Evolutionary conservation across 37 sponge, comb jelly and placozoan genomes (phyloP).

Genomic region (Haliclona indistincta): DNA sequence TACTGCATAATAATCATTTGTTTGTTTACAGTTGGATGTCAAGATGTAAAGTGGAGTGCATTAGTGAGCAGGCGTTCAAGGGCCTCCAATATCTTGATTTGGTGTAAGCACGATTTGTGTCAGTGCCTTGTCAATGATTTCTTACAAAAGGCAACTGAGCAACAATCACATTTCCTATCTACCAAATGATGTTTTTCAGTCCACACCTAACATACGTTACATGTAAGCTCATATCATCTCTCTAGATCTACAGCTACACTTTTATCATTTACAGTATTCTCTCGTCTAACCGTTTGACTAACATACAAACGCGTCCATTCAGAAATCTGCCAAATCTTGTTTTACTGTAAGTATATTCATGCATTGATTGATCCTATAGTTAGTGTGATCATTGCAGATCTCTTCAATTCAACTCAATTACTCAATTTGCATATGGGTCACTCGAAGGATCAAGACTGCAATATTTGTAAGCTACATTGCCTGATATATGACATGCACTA

Average conservation of each 20-base stretch:
- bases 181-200: conserved; percentile 26
- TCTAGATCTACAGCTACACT: background rate
- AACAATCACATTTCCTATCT: conserved; percentile 27
- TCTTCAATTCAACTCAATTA: conserved; percentile 21
- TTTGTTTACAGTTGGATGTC: conserved; percentile 39
- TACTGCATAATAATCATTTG: too few species aligned
- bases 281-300: conserved; percentile 8
- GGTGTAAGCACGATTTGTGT: conserved; percentile 4
- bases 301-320: conserved; percentile 22
- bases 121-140: background rate
- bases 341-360: conserved; percentile 24
- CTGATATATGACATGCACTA: background rate
- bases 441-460: conserved; percentile 14
- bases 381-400: conserved; percentile 6
- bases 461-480: conserved; percentile 27
- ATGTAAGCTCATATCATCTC: conserved; percentile 25
- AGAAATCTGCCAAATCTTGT: conserved; percentile 25
- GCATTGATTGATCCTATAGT: background rate
- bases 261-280: conserved; percentile 13
- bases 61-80: conserved; percentile 40
- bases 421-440: conserved; percentile 34
- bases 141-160: conserved; percentile 14
- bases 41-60: conserved; percentile 24
- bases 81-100: background rate
- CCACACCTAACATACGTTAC: conserved; percentile 22